Conservation (phyloP, 2,888 invertebrate genomes). For the Spisula subtruncata region DNA sequence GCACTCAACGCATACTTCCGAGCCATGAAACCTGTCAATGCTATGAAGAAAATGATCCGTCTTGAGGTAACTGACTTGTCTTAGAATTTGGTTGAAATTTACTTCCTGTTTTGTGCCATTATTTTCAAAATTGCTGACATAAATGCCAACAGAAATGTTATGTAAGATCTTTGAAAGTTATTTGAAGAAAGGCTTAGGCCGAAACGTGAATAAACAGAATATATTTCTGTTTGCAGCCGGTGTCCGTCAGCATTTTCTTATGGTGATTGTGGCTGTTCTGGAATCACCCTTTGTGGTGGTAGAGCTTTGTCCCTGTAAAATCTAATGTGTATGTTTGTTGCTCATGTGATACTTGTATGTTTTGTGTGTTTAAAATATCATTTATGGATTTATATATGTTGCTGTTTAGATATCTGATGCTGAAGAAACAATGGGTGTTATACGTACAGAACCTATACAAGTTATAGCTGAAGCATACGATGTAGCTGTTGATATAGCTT, state of each 20-base stretch:
- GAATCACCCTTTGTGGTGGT: background rate
- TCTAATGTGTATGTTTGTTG: too few species aligned
- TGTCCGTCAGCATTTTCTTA: too few species aligned
- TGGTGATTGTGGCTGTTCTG: background rate
- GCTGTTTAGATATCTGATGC: constrained; percentile 85
- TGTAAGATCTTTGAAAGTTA: too few species aligned
- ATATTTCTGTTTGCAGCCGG: too few species aligned
- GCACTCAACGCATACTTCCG: constrained; percentile 87
- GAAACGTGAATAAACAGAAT: too few species aligned
- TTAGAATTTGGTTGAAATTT: too few species aligned
- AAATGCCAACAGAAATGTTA: too few species aligned
- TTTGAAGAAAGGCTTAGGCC: too few species aligned
- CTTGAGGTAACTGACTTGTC: constrained; percentile 82
- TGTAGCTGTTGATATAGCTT: constrained; percentile 88
- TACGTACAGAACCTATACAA: constrained; percentile 86
- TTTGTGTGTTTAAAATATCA: background rate
- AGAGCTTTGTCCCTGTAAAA: too few species aligned
- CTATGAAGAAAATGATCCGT: constrained; percentile 86
- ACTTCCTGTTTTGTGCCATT: too few species aligned
- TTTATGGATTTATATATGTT: background rate
- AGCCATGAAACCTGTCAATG: constrained; percentile 87
- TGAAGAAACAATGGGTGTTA: constrained; percentile 87
- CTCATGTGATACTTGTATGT: background rate
- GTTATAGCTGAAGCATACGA: constrained; percentile 88
- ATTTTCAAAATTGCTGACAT: too few species aligned